These are phyloP conservation scores for Pseudomyrmex flavicornis DNA, from an alignment of 1,140 invertebrate species.

Conservation along the genomic window DNA sequence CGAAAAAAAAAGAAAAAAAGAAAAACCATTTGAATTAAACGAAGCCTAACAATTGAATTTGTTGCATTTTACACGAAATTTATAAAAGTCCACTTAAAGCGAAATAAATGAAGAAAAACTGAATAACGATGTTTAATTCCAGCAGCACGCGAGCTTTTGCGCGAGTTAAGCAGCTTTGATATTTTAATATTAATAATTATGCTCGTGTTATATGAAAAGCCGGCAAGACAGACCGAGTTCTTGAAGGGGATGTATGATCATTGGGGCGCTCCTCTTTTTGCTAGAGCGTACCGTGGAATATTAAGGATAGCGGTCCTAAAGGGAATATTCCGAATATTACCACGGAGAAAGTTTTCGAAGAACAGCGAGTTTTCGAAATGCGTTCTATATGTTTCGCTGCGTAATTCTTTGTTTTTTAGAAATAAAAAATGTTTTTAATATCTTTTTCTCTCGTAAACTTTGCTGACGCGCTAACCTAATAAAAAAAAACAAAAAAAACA, in stretches of 20 bases:
- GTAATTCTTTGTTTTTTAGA: neutral
- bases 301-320: conserved; percentile 77
- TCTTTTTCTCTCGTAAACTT: too few species aligned
- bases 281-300: conserved; percentile 66
- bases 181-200: conserved; percentile 58
- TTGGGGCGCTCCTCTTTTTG: conserved; percentile 64
- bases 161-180: conserved; percentile 13
- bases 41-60: neutral
- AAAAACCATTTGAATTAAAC: too few species aligned
- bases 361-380: neutral
- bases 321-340: conserved; percentile 67
- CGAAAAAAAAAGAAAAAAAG: too few species aligned
- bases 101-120: conserved; percentile 19
- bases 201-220: conserved; percentile 54
- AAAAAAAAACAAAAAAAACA: too few species aligned
- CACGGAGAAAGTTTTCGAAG: conserved; percentile 7
- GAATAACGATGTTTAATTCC: conserved; percentile 36
- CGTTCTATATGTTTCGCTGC: conserved; percentile 26
- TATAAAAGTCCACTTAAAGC: neutral
- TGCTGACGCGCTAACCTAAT: too few species aligned
- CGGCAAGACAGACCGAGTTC: conserved; percentile 50
- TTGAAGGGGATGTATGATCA: conserved; percentile 83
- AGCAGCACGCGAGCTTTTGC: neutral
- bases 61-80: conserved; percentile 12
- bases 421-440: too few species aligned